These are phyloP conservation scores for Clunio marinus DNA, from an alignment of 2,888 invertebrate genomes.

Conservation along the genomic window DNA sequence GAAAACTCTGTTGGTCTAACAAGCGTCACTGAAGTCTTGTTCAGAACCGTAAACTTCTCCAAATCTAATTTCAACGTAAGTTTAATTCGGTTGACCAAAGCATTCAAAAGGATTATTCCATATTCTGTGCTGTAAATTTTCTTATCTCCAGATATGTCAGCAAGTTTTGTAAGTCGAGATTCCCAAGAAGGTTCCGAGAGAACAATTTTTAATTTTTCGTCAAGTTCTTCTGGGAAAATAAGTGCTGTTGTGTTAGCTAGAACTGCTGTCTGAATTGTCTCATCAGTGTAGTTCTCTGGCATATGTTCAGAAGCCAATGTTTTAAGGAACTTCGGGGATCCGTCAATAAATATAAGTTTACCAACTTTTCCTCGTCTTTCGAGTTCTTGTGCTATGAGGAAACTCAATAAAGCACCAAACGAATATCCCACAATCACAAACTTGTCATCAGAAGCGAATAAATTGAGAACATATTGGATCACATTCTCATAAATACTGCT, in stretches of 20 bases:
- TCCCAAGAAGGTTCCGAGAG: constrained; percentile 2
- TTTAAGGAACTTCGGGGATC: constrained; percentile 68
- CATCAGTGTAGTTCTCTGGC: constrained; percentile 44
- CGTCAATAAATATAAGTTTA: constrained; percentile 71
- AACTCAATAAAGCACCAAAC: constrained; percentile 71
- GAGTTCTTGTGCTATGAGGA: constrained; percentile 70
- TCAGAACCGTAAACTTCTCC: constrained; percentile 44
- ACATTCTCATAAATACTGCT: constrained; percentile 42
- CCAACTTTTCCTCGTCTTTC: constrained; percentile 65
- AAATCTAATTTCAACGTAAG: neutral
- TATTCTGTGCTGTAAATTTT: constrained; percentile 23
- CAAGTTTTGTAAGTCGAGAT: neutral
- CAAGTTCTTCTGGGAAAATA: constrained; percentile 18
- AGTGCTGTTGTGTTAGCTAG: neutral
- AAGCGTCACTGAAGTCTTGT: constrained; percentile 59
- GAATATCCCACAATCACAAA: constrained; percentile 77
- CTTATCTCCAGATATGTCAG: neutral
- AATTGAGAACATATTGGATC: constrained; percentile 37
- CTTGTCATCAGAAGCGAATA: neutral
- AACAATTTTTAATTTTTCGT: neutral
- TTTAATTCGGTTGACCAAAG: constrained; percentile 22
- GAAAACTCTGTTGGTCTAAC: constrained; percentile 61
- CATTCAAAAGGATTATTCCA: neutral
- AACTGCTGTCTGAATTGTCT: constrained; percentile 43
- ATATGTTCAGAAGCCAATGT: constrained; percentile 48